Evolutionary conservation across 2,888 invertebrate genomes (phyloP).

Genomic region (Uropetala carovei): DNA sequence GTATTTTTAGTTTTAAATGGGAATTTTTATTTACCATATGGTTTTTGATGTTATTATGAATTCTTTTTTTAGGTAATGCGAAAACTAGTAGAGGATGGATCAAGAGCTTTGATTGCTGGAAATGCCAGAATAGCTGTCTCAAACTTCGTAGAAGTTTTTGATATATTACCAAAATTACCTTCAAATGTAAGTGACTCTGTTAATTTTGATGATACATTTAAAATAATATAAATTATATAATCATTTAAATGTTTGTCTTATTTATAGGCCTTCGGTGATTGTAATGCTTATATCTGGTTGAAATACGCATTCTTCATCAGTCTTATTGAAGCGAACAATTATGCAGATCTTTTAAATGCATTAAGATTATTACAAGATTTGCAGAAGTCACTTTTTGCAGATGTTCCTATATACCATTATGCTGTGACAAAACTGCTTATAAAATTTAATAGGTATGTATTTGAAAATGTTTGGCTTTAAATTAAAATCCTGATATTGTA

Average conservation of each 20-base stretch:
- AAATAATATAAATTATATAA: neutral
- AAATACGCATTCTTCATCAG: conserved; percentile 34
- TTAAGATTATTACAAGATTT: neutral
- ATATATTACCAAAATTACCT: neutral
- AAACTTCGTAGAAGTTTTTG: neutral
- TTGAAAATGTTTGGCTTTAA: too few relatives aligned
- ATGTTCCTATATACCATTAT: conserved; percentile 40
- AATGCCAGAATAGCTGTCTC: neutral
- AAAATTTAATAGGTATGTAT: conserved; percentile 46
- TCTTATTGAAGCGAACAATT: conserved; percentile 27
- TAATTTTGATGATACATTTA: neutral
- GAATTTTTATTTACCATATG: too few relatives aligned
- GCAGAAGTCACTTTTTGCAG: neutral
- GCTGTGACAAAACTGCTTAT: conserved; percentile 40
- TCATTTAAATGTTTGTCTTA: neutral
- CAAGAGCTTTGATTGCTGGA: conserved; percentile 6
- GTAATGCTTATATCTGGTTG: neutral
- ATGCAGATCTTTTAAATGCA: conserved; percentile 5
- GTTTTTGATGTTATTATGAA: too few relatives aligned
- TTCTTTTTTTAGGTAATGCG: neutral
- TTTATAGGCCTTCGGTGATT: neutral
- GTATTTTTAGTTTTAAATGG: too few relatives aligned
- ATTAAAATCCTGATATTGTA: too few relatives aligned
- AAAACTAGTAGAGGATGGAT: neutral
- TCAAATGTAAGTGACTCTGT: neutral